Evolutionary conservation across 2,888 invertebrate species (phyloP).

Genomic region (Podotricha telesiphe): DNA sequence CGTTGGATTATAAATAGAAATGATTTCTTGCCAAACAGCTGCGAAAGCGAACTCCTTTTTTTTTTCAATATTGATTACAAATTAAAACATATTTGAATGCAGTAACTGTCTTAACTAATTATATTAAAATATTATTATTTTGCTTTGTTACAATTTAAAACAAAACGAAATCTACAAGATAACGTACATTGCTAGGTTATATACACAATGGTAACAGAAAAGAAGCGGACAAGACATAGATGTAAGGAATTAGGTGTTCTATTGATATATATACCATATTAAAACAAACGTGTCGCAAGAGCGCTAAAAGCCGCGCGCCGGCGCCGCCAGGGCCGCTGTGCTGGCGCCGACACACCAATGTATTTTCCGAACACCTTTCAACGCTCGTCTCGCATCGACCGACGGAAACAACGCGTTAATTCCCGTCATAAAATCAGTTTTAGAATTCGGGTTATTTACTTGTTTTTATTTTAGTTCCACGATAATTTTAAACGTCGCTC

Average conservation of each 20-base stretch:
- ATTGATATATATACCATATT: constrained; percentile 28
- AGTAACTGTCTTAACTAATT: not conserved
- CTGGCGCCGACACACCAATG: constrained; percentile 61
- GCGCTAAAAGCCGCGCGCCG: constrained; percentile 58
- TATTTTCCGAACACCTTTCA: constrained; percentile 82
- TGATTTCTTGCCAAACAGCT: constrained; percentile 28
- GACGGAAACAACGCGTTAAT: constrained; percentile 84
- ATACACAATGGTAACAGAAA: not conserved
- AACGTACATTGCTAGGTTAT: not conserved
- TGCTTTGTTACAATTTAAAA: no score
- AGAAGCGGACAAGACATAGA: constrained; percentile 19
- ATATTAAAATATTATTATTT: no score
- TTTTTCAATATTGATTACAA: constrained; percentile 12
- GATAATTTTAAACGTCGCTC: constrained; percentile 80
- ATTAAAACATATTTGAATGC: constrained; percentile 1
- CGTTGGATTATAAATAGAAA: constrained; percentile 27
- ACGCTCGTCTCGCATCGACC: constrained; percentile 81
- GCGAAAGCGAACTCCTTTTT: constrained; percentile 26
- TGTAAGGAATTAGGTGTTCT: constrained; percentile 29
- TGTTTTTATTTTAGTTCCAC: constrained; percentile 82
- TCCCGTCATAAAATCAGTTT: constrained; percentile 84
- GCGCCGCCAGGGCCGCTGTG: constrained; percentile 53
- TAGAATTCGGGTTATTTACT: constrained; percentile 83
- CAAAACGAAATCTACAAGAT: no score
- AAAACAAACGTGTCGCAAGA: constrained; percentile 65